Percentiles rank a stretch among this genome's conserved stretches.
phyloP scores from a whole-genome alignment of 2,113 vertebrate genomes.

The Bubalus kerabau region DNA sequence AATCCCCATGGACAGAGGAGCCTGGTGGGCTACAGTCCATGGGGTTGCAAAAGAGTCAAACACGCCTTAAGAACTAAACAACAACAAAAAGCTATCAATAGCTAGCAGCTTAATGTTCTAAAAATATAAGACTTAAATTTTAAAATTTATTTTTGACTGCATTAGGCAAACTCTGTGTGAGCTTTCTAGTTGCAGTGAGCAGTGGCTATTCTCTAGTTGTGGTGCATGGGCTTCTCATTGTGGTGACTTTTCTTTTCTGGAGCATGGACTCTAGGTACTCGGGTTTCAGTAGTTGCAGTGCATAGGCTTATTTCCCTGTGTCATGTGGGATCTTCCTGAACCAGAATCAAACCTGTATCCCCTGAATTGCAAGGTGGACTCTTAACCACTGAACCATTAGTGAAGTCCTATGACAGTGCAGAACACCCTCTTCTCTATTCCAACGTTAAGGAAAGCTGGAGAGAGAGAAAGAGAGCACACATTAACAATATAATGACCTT shows the following conservation, averaged over 20 bases:
- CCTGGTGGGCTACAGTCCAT: not conserved
- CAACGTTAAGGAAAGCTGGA: not conserved
- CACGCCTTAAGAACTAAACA: rapidly evolving
- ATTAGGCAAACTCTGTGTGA: not conserved
- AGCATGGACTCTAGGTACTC: not conserved
- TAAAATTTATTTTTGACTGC: not conserved
- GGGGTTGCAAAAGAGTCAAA: not conserved
- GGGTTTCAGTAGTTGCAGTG: not conserved
- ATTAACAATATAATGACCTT: not conserved
- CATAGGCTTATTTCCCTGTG: not conserved
- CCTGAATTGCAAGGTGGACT: not conserved
- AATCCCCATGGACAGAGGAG: not conserved
- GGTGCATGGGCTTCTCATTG: not conserved
- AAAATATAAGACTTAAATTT: not conserved
- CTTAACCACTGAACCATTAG: not conserved
- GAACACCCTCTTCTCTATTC: not conserved
- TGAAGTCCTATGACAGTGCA: not conserved
- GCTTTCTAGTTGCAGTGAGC: not conserved
- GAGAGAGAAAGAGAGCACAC: not conserved
- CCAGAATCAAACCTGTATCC: not conserved
- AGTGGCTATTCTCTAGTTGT: not conserved
- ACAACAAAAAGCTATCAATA: not conserved
- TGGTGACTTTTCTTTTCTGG: not conserved
- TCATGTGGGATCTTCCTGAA: not conserved
- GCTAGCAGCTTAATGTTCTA: not conserved